Base-by-base conservation (phyloP, 2,113 vertebrate genomes). In the Calypte anna region DNA sequence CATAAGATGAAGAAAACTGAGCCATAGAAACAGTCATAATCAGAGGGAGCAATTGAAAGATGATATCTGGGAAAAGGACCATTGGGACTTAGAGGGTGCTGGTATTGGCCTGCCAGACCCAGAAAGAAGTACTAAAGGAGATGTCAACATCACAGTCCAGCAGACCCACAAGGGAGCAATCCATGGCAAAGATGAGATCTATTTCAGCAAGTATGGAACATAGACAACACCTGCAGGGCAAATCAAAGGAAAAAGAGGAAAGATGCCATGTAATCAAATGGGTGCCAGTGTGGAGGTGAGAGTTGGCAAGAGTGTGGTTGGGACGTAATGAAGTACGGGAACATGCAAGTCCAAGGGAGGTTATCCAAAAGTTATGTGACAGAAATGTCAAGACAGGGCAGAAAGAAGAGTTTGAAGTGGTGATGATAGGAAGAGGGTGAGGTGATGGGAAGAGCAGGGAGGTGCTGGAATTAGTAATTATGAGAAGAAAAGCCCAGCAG, bases 141-240 rank as follows among this genome's bases (percentile, higher is more conserved):
- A 2, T 48, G 36, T 3, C 18, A 54, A 8, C 43, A 50, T 10
- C 0, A 0, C 21, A 88, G 18, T 7, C 66, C 58, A 74, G 27
- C 51, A 58, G 61, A 62, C 18, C 69, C 59, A 5, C 0, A 1
- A 58, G 30, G 38, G 33, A 73, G 3, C 24, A 50, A 43, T 74
- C 69, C 46, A 50, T 20, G 7, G 40, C 27, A 89, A 91, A 94
- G 30, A 12, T 0, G 0, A 77, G 51, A 44, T 59, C 51, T 8
- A 2, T 63, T 85, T 57, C 28, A 63, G 43, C 2, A 2, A 36
- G 9, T 51, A 28, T 80, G 58, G 81, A 73, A 66, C 12, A 28
- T 10, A 53, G 44, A 61, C 25, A 12, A 38, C 18, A 70, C 18
- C 46, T 83, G 20, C 1, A 1, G 14, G 30, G 33, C 4, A 89